Evolutionary conservation across 2,113 vertebrate species (phyloP).

Genomic region (Atractosteus spatula): DNA sequence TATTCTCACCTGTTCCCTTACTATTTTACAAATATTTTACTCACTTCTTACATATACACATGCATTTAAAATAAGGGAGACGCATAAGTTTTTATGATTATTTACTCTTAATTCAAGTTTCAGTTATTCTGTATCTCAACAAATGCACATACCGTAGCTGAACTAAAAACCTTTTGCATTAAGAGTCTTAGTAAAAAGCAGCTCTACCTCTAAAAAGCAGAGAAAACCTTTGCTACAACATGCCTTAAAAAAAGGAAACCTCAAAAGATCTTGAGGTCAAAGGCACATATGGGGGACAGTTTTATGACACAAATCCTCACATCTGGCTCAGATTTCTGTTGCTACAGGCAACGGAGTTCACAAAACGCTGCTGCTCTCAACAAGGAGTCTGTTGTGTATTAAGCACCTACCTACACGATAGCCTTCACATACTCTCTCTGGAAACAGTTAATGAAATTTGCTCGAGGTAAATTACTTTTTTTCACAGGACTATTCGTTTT

Average conservation of each 20-base stretch:
- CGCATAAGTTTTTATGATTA: no score
- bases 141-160: no score
- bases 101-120: no score
- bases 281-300: conserved; percentile 13
- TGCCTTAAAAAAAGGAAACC: conserved; percentile 27
- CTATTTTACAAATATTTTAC: no score
- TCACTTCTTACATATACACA: no score
- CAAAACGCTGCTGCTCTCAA: conserved; percentile 29
- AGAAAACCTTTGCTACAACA: neutral
- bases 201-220: conserved; percentile 4
- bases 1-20: no score
- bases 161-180: neutral
- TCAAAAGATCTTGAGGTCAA: conserved; percentile 15
- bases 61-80: no score
- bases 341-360: conserved; percentile 36
- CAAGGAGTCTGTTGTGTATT: conserved; percentile 35
- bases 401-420: conserved; percentile 18
- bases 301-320: conserved; percentile 27
- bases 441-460: conserved; percentile 5
- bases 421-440: neutral
- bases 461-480: neutral
- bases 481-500: neutral
- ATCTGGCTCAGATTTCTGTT: conserved; percentile 38
- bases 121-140: no score
- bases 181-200: neutral